Percentiles rank a stretch among this genome's conserved stretches.
Evolutionary conservation across 2,888 invertebrate species (phyloP).

Genomic region (Hartigia nigra): DNA sequence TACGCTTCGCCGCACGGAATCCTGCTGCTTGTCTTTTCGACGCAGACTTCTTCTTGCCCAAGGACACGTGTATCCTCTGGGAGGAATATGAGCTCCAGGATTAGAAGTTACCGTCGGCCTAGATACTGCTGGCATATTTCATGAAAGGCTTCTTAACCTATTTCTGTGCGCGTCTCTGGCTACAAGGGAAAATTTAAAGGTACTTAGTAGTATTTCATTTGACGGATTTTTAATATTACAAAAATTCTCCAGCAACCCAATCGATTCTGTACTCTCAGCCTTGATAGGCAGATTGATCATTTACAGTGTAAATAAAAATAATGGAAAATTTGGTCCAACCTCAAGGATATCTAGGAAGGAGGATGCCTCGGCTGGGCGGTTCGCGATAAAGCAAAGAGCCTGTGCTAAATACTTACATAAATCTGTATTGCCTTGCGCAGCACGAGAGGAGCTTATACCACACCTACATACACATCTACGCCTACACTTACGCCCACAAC

Average conservation of each 20-base stretch:
- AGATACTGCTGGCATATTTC: conserved; percentile 47
- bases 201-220: not conserved
- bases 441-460: conserved; percentile 58
- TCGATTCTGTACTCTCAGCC: not conserved
- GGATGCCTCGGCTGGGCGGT: conserved; percentile 61
- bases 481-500: conserved; percentile 21
- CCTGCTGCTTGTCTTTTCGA: conserved; percentile 28
- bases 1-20: conserved; percentile 51
- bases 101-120: conserved; percentile 18
- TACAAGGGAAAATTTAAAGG: conserved; percentile 33
- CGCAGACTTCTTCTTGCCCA: not conserved
- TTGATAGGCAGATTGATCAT: no score
- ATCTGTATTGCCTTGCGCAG: conserved; percentile 65
- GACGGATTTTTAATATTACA: not conserved
- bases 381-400: conserved; percentile 66
- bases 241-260: not conserved
- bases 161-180: conserved; percentile 18
- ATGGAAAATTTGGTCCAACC: conserved; percentile 47
- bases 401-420: conserved; percentile 66
- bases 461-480: conserved; percentile 31
- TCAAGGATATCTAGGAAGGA: conserved; percentile 11
- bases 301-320: conserved; percentile 33
- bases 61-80: not conserved
- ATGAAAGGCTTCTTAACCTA: conserved; percentile 15
- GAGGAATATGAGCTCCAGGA: not conserved